These are phyloP conservation scores for Cantharis lateralis DNA, from an alignment of 2,888 invertebrate species.

Conservation along the genomic window DNA sequence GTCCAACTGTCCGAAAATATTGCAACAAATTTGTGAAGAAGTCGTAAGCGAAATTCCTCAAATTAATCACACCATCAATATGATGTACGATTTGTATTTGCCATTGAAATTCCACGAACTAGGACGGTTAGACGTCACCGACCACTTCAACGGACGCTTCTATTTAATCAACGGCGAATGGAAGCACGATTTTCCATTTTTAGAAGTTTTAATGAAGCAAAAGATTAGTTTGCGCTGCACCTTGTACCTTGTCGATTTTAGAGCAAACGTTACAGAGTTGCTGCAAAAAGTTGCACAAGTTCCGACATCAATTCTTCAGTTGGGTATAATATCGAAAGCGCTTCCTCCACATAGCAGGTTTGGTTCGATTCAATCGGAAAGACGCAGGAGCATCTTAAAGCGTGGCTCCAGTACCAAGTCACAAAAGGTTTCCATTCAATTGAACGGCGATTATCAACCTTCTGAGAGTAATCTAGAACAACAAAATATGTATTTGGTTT, in stretches of 20 bases:
- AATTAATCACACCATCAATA: constrained; percentile 37
- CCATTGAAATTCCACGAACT: constrained; percentile 47
- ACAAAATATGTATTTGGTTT: background rate
- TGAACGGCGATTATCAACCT: background rate
- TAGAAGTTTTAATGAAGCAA: constrained; percentile 44
- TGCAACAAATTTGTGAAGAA: constrained; percentile 32
- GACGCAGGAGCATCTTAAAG: constrained; percentile 2
- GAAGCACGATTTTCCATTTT: constrained; percentile 45
- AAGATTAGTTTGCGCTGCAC: constrained; percentile 40
- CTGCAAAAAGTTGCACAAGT: background rate
- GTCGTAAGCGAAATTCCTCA: constrained; percentile 36
- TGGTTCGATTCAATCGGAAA: background rate
- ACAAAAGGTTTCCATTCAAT: background rate
- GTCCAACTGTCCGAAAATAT: constrained; percentile 30
- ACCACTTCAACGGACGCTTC: constrained; percentile 44
- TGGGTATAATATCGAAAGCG: background rate
- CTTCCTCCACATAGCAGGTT: background rate
- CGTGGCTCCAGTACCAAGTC: background rate
- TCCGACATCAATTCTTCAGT: background rate
- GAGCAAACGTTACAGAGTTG: constrained; percentile 27
- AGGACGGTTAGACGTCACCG: constrained; percentile 42
- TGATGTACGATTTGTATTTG: constrained; percentile 42
- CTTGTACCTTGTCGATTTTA: constrained; percentile 49
- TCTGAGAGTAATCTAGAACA: background rate
- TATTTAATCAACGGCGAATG: constrained; percentile 44